phyloP scores from a whole-genome alignment of 2,797 vertebrate genomes.

The Sylvilagus floridanus region DNA sequence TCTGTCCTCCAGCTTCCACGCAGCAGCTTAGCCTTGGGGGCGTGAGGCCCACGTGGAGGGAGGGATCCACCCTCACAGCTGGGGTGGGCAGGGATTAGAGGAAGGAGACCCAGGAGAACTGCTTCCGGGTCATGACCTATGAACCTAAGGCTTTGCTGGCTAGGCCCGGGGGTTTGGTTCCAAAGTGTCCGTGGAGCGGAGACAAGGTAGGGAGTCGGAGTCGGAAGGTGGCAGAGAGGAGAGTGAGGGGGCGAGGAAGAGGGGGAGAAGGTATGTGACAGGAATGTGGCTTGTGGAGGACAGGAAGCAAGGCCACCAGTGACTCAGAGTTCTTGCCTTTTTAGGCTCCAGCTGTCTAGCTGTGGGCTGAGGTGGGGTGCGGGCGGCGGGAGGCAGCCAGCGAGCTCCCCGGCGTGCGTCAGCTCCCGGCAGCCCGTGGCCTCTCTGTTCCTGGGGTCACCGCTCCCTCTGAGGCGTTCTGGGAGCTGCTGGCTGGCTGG shows the following conservation, averaged over 20 bases:
- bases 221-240: conserved; percentile 45
- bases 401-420: not conserved
- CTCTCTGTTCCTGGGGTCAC: not conserved
- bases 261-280: conserved; percentile 60
- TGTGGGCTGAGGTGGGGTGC: conserved; percentile 50
- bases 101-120: not conserved
- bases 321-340: conserved; percentile 80
- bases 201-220: conserved; percentile 23
- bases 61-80: not conserved
- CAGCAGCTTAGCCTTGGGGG: not conserved
- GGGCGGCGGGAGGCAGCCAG: conserved; percentile 20
- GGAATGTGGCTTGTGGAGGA: conserved; percentile 20
- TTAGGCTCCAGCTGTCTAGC: conserved; percentile 65
- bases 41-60: fast-evolving
- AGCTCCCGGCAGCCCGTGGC: not conserved
- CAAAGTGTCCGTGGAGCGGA: conserved; percentile 2
- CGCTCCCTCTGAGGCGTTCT: not conserved
- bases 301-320: conserved; percentile 66
- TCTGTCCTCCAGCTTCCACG: not conserved
- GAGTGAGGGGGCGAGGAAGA: conserved; percentile 62
- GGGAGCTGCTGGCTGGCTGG: not conserved
- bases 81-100: not conserved
- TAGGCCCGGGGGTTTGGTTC: not conserved
- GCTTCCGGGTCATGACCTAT: not conserved
- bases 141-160: not conserved